A percentile compares a stretch with the other conserved stretches of the same genome.
phyloP scores from a whole-genome alignment of 2,888 invertebrate species.

The Suillia variegata region DNA sequence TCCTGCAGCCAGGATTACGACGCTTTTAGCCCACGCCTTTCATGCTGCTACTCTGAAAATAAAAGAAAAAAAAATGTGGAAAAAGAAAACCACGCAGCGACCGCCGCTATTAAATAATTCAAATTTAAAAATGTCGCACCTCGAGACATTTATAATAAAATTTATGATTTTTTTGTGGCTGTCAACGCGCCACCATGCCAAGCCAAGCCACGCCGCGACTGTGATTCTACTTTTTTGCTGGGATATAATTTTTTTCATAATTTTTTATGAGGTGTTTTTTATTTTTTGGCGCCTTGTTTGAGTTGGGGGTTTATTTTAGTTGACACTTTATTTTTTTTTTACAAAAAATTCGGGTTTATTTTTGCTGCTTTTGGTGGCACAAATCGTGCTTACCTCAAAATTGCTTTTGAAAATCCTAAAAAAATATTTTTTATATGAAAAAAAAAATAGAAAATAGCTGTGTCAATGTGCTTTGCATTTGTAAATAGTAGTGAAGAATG shows the following conservation, averaged over 20 bases:
- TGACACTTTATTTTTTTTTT: neutral
- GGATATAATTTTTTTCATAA: too few relatives aligned
- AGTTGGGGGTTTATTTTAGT: neutral
- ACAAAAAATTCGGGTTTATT: neutral
- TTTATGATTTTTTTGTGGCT: slow-evolving; percentile 46
- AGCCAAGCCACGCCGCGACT: too few relatives aligned
- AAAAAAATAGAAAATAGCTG: slow-evolving; percentile 18
- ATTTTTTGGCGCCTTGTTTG: neutral
- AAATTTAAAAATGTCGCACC: slow-evolving; percentile 27
- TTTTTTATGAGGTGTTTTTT: neutral
- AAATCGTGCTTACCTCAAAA: slow-evolving; percentile 1
- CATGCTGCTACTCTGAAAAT: neutral
- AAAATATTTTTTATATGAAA: too few relatives aligned
- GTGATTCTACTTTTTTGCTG: too few relatives aligned
- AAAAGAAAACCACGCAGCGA: neutral
- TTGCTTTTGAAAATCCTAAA: neutral
- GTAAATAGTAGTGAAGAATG: slow-evolving; percentile 40
- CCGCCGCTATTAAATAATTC: slow-evolving; percentile 26
- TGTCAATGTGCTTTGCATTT: slow-evolving; percentile 53
- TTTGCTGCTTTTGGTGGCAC: neutral
- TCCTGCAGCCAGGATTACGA: neutral
- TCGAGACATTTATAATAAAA: slow-evolving; percentile 33
- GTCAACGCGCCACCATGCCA: too few relatives aligned
- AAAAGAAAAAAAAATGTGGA: neutral
- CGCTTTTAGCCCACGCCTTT: neutral